phyloP scores from a whole-genome alignment of 2,888 invertebrate genomes.

The Pseudococcus jackbeardsleyi region DNA sequence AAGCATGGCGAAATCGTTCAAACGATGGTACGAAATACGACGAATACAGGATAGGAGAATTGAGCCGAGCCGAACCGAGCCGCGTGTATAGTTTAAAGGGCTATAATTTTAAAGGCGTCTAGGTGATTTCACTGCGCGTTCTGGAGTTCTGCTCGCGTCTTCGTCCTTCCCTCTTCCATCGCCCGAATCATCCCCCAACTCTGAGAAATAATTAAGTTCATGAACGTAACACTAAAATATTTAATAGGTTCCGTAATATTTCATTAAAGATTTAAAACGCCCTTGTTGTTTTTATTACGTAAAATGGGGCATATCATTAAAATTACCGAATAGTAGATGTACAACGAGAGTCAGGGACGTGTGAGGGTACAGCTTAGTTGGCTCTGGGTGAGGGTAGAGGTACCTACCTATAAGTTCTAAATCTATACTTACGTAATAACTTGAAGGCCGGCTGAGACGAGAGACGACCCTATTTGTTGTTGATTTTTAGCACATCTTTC shows the following conservation, averaged over 20 bases:
- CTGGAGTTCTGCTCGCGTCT: background rate
- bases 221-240: conserved; percentile 45
- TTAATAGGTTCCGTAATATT: conserved; percentile 37
- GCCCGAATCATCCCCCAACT: background rate
- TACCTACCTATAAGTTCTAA: too few species aligned
- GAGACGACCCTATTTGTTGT: too few species aligned
- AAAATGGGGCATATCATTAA: conserved; percentile 31
- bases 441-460: too few species aligned
- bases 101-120: conserved; percentile 45
- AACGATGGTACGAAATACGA: background rate
- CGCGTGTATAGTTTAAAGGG: conserved; percentile 10
- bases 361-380: too few species aligned
- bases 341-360: background rate
- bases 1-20: too few species aligned
- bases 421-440: too few species aligned
- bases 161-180: background rate
- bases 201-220: conserved; percentile 28
- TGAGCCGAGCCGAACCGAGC: background rate
- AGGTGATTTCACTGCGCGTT: background rate
- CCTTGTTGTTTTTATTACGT: conserved; percentile 17
- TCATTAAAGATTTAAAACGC: conserved; percentile 38
- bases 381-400: too few species aligned
- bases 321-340: background rate
- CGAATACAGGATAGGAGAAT: background rate
- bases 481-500: too few species aligned